Evolutionary conservation across 2,113 vertebrate species (phyloP), one percentile per base, ranked within the genome.

Genomic region (Burhinus oedicnemus): DNA sequence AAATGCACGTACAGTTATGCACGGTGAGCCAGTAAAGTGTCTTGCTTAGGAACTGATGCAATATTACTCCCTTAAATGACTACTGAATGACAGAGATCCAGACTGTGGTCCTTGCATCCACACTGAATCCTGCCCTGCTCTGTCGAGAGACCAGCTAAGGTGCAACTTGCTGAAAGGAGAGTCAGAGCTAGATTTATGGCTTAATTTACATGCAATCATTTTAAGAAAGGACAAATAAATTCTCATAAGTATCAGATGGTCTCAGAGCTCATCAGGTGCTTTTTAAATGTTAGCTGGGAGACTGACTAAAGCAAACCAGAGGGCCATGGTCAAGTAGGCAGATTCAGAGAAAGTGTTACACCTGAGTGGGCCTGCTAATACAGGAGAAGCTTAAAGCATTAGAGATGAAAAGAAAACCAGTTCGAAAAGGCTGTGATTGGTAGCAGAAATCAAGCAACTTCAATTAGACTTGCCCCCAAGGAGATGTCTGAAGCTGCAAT

Each of bases 391-490:
- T 88, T 93, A 74, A 87, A 87, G 83, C 36, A 75, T 68, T 85
- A 61, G 40, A 91, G 77, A 74, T 76, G 10, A 95, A 92, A 87
- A 91, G 66, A 93, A 96, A 71, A 38, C 5, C 34, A 18, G 49
- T 34, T 64, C 77, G 55, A 95, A 92, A 83, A 91, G 69, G 18
- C 82, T 78, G 60, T 77, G 71, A 91, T 49, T 95, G 60, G 83
- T 80, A 95, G 74, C 60, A 91, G 76, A 82, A 92, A 93, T 85
- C 78, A 91, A 75, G 68, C 13, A 86, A 85, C 81, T 81, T 49
- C 94, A 96, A 95, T 95, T 97, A 95, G 84, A 88, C 27, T 92
- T 94, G 81, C 86, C 89, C 89, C 77, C 49, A 58, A 94, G 97
- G 96, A 93, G 72, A 65, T 55, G 62, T 95, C 87, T 95, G 87